A percentile compares a stretch with the other conserved stretches of the same genome.
phyloP scores from a whole-genome alignment of 2,113 vertebrate genomes.

The Pterocles orientalis region DNA sequence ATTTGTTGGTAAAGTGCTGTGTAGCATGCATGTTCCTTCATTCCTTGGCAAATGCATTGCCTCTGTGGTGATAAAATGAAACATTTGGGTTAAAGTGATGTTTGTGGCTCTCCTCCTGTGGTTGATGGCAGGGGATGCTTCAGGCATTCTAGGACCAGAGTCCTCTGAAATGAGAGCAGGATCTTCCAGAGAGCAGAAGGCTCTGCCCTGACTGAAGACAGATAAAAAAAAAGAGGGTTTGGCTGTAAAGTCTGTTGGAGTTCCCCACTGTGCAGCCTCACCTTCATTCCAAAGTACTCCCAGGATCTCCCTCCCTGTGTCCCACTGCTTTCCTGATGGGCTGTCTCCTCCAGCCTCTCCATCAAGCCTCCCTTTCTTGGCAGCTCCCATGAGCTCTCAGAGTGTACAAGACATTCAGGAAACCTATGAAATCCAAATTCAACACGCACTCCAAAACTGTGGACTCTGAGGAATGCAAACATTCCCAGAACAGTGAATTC shows the following conservation, averaged over 20 bases:
- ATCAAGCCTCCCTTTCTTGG: conserved; percentile 9
- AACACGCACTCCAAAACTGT: neutral
- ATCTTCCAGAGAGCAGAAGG: neutral
- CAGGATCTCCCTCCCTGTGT: neutral
- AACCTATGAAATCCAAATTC: conserved; percentile 50
- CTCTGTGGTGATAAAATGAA: conserved; percentile 31
- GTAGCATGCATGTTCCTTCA: neutral
- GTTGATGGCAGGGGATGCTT: neutral
- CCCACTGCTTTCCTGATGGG: neutral
- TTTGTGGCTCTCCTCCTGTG: conserved; percentile 38
- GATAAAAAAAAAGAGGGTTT: neutral
- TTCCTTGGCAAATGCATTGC: neutral
- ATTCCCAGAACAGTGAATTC: conserved; percentile 14
- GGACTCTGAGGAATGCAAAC: conserved; percentile 20
- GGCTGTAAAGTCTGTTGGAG: neutral
- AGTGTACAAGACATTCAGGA: neutral
- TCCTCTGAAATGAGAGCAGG: neutral
- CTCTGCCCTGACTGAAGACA: neutral
- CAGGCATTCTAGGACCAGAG: neutral
- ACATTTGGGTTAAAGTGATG: neutral
- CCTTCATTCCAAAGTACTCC: neutral
- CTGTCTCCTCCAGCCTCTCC: neutral
- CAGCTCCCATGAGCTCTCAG: neutral
- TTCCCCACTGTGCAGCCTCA: neutral
- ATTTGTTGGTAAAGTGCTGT: neutral